These are phyloP conservation scores for Phyllotis vaccarum DNA, from an alignment of 2,797 vertebrate species.

Conservation along the genomic window DNA sequence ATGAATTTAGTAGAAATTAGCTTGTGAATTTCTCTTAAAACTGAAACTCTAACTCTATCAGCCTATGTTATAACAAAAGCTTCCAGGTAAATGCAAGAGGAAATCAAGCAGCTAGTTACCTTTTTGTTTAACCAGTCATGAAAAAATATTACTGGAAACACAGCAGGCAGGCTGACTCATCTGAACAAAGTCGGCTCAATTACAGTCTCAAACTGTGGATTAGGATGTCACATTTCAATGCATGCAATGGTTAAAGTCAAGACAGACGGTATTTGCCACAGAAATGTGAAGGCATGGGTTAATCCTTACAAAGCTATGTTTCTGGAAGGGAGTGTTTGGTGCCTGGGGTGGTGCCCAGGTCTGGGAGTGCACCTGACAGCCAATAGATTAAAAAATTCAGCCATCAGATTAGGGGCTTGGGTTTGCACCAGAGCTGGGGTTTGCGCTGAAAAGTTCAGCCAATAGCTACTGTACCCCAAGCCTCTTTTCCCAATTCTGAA, in stretches of 20 bases:
- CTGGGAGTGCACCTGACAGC: too few relatives aligned
- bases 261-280: background rate
- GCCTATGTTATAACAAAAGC: background rate
- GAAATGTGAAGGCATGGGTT: too few relatives aligned
- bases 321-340: too few relatives aligned
- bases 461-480: too few relatives aligned
- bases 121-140: background rate
- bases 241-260: background rate
- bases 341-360: too few relatives aligned
- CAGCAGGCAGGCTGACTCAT: background rate
- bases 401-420: too few relatives aligned
- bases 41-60: background rate
- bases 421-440: too few relatives aligned
- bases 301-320: too few relatives aligned
- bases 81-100: too few relatives aligned
- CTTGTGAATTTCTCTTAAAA: background rate
- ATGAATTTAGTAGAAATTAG: background rate
- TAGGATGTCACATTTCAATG: background rate
- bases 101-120: background rate
- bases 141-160: background rate
- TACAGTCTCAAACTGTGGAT: background rate
- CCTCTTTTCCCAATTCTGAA: too few relatives aligned
- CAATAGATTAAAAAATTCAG: too few relatives aligned
- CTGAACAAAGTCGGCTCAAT: background rate
- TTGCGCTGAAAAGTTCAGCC: too few relatives aligned